Conservation (phyloP, 2,113 vertebrate genomes). For the Mustela lutreola region DNA sequence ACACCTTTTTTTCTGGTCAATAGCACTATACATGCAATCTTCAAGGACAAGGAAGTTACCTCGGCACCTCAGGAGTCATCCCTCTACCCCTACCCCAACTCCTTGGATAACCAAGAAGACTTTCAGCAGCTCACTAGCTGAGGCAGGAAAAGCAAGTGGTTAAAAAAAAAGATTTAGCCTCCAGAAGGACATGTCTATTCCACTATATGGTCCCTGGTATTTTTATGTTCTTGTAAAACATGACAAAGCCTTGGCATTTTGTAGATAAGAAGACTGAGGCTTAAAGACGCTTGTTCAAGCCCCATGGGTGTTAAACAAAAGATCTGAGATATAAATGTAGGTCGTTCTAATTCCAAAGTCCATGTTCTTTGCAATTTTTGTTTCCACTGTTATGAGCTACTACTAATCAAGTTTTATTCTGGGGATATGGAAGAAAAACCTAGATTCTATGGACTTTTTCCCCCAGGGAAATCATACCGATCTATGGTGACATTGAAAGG, state of each 20-base stretch:
- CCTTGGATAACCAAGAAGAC: neutral
- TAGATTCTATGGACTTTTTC: neutral
- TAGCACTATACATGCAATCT: neutral
- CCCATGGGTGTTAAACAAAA: neutral
- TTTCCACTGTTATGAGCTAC: neutral
- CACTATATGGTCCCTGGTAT: neutral
- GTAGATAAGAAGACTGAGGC: neutral
- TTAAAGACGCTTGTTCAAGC: neutral
- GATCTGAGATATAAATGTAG: neutral
- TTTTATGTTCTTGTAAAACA: neutral
- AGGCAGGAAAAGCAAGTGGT: neutral
- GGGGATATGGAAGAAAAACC: neutral
- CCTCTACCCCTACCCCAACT: fast-evolving
- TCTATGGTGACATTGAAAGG: neutral
- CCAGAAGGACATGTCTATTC: neutral
- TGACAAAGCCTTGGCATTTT: neutral
- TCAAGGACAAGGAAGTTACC: neutral
- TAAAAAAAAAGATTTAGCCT: neutral
- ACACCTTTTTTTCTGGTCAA: neutral
- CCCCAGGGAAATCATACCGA: neutral
- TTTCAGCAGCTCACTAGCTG: neutral
- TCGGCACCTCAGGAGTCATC: neutral
- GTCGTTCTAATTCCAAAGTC: neutral
- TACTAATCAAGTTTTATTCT: neutral
- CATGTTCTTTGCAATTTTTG: neutral